Conservation (phyloP, 2,888 invertebrate species). For the Darwinula stevensoni region DNA sequence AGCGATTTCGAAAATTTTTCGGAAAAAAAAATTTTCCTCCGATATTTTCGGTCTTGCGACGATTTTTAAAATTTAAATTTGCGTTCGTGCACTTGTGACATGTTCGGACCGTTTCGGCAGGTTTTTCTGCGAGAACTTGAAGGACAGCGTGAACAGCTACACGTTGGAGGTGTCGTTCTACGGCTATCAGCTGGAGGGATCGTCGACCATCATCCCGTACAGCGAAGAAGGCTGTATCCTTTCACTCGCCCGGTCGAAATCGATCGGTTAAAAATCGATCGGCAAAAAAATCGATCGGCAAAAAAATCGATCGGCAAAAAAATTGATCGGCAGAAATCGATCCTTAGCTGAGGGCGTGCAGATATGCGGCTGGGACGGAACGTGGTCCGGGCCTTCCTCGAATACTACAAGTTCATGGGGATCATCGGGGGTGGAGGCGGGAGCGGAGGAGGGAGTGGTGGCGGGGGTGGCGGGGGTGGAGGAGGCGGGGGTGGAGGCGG, state of each 20-base stretch:
- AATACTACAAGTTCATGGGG: conserved; percentile 47
- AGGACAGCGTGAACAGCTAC: conserved; percentile 56
- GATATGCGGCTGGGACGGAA: conserved; percentile 29
- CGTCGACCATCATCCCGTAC: conserved; percentile 34
- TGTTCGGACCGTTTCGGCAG: too few relatives aligned
- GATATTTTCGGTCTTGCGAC: too few relatives aligned
- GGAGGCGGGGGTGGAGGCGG: conserved; percentile 1
- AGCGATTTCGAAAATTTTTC: too few relatives aligned
- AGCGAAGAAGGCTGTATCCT: conserved; percentile 91
- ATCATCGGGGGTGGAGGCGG: conserved; percentile 18
- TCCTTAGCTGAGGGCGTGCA: background rate
- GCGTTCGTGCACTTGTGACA: too few relatives aligned
- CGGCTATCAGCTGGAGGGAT: conserved; percentile 37
- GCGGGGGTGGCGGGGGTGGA: background rate
- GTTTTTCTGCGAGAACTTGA: conserved; percentile 34
- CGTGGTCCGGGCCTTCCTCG: conserved; percentile 38
- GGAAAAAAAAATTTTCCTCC: too few relatives aligned
- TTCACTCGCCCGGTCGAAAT: too few relatives aligned
- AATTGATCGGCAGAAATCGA: background rate
- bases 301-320: too few relatives aligned
- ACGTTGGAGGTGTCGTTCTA: conserved; percentile 67
- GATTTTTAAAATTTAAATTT: too few relatives aligned
- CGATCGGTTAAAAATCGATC: too few relatives aligned
- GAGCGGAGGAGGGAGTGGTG: background rate
- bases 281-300: too few relatives aligned